A percentile compares a stretch with the other conserved stretches of the same genome.
phyloP scores from a whole-genome alignment of 1,140 invertebrate genomes.

The Megathymus violae region DNA sequence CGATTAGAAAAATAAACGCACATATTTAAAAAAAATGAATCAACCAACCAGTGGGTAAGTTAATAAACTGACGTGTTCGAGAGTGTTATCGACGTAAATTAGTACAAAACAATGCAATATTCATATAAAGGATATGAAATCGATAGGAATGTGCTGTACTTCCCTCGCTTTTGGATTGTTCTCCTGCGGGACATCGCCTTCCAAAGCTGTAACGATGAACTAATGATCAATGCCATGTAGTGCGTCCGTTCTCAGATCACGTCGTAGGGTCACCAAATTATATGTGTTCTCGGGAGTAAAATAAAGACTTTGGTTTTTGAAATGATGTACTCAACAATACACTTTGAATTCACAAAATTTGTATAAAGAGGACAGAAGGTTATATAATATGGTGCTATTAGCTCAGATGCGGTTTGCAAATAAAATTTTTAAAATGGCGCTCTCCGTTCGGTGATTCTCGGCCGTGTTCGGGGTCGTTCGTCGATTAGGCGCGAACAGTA shows the following conservation, averaged over 20 bases:
- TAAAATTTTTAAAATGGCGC: too few species aligned
- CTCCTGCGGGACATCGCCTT: not conserved
- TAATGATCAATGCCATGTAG: not conserved
- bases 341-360: too few species aligned
- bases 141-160: conserved; percentile 3
- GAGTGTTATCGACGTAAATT: not conserved
- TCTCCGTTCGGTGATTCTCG: too few species aligned
- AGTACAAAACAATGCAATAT: not conserved
- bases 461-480: too few species aligned
- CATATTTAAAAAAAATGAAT: conserved; percentile 6
- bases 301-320: too few species aligned
- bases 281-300: not conserved
- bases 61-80: not conserved
- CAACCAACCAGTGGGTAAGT: not conserved
- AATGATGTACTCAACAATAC: too few species aligned
- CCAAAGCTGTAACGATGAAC: not conserved
- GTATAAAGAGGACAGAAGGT: too few species aligned
- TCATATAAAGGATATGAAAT: not conserved
- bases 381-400: too few species aligned
- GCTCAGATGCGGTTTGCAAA: too few species aligned
- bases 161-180: not conserved
- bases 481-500: too few species aligned
- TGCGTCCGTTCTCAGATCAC: not conserved
- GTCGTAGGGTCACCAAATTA: not conserved
- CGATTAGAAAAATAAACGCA: not conserved